These are phyloP conservation scores for Amphiprion ocellaris DNA, from an alignment of 2,113 vertebrate species.

Conservation along the genomic window DNA sequence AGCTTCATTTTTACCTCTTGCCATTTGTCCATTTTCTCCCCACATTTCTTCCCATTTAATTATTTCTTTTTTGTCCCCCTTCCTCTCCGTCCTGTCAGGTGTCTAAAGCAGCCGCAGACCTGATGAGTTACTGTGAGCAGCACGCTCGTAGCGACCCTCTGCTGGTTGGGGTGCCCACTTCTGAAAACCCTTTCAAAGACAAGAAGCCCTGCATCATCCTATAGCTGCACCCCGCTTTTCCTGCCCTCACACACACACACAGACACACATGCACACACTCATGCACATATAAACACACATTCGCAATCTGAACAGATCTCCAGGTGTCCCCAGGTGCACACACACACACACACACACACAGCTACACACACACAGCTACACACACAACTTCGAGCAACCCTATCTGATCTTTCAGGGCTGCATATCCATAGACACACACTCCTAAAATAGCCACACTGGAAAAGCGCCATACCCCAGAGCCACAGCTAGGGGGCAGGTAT, in stretches of 20 bases:
- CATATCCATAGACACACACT: neutral
- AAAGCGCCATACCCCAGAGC: conserved; percentile 74
- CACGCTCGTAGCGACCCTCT: conserved; percentile 93
- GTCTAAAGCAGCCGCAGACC: conserved; percentile 94
- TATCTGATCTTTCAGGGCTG: conserved; percentile 28
- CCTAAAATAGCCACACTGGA: conserved; percentile 75
- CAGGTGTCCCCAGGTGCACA: neutral
- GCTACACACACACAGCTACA: conserved; percentile 22
- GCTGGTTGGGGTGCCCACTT: conserved; percentile 95
- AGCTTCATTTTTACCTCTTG: neutral
- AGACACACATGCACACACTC: neutral
- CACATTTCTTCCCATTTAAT: neutral
- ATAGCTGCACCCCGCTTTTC: conserved; percentile 80
- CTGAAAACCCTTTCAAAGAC: conserved; percentile 98
- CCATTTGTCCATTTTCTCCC: neutral
- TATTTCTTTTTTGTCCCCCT: too few relatives aligned
- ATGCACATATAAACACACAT: conserved; percentile 31
- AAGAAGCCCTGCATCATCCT: conserved; percentile 97
- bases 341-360: neutral
- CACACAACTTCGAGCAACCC: conserved; percentile 30
- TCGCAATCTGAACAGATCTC: neutral
- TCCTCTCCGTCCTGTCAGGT: conserved; percentile 82
- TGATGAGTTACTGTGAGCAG: conserved; percentile 98
- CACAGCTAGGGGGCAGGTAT: conserved; percentile 64
- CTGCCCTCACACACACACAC: conserved; percentile 27